Evolutionary conservation across 1,140 invertebrate genomes (phyloP), one percentile per base, ranked within the genome.

Genomic region (Kradibia gibbosae): DNA sequence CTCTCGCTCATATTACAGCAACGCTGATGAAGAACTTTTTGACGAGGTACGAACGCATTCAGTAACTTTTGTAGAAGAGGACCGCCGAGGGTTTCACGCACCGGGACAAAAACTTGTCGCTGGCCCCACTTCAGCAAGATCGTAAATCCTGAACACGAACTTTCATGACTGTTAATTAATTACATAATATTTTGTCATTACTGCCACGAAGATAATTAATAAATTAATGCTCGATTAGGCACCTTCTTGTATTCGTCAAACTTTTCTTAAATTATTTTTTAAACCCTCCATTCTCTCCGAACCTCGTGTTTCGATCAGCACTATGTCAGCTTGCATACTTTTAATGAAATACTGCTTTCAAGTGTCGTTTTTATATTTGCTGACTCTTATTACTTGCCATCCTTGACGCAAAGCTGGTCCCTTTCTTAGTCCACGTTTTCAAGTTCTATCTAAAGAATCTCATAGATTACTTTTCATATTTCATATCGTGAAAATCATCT

Each of bases 111-210:
- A 78, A 80, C 65, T 22, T 60, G 25, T 25, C 39, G 36, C 13
- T 28, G 39, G 8, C 15, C 77, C 65, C 55, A n/a, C 10, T 55
- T 22, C 67, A 15, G 28, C 53, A 31, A 42, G 15, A 74, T 65
- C 78, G 70, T 80, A 80, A 73, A 80, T 80, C n/a, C 70, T 53
- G 67, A 53, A 36, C 15, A 17, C n/a, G 39, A 76, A 81, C 72
- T 81, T 81, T 81, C 48, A 70, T 76, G 72, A 76, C 73, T 81
- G 60, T 81, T 81, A 81, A 81, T 81, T 81, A 81, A 81, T 81
- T 75, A 76, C 73, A 10, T 60, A 76, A 81, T 81, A 81, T 81
- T 81, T 81, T 81, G 73, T 81, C 80, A 76, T 71, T 75, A 75
- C 72, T 50, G 31, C 34, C 4, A 5, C n/a, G 0, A 22, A 28